phyloP scores from a whole-genome alignment of 2,797 vertebrate species.

The Aratinga solstitialis region DNA sequence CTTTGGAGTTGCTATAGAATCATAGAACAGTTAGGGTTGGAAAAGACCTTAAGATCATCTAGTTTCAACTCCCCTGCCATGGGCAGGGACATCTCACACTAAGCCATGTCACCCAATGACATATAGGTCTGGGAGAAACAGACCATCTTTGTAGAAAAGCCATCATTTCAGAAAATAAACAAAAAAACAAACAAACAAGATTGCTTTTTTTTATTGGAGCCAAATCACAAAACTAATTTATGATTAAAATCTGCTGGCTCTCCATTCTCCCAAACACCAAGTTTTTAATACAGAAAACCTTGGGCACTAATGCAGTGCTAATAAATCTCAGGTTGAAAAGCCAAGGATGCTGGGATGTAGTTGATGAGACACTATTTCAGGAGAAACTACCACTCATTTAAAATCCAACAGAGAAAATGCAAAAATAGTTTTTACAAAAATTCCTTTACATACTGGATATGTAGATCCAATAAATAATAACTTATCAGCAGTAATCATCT shows the following conservation, averaged over 20 bases:
- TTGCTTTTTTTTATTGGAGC: background rate
- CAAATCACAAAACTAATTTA: background rate
- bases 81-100: too few relatives aligned
- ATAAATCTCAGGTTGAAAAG: background rate
- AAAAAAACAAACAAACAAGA: background rate
- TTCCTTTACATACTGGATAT: background rate
- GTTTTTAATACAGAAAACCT: background rate
- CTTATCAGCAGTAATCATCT: background rate
- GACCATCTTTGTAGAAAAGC: background rate
- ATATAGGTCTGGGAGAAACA: background rate
- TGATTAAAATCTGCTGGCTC: background rate
- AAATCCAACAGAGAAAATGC: background rate
- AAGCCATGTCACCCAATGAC: too few relatives aligned
- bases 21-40: too few relatives aligned
- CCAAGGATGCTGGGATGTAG: background rate
- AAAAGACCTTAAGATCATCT: too few relatives aligned
- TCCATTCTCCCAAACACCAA: background rate
- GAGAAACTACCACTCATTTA: background rate
- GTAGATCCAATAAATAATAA: background rate
- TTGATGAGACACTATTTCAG: background rate
- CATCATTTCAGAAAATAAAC: background rate
- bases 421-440: background rate
- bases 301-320: background rate
- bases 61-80: too few relatives aligned
- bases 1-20: slow-evolving; percentile 1